phyloP scores from a whole-genome alignment of 2,888 invertebrate genomes.

The Thecophora atra region DNA sequence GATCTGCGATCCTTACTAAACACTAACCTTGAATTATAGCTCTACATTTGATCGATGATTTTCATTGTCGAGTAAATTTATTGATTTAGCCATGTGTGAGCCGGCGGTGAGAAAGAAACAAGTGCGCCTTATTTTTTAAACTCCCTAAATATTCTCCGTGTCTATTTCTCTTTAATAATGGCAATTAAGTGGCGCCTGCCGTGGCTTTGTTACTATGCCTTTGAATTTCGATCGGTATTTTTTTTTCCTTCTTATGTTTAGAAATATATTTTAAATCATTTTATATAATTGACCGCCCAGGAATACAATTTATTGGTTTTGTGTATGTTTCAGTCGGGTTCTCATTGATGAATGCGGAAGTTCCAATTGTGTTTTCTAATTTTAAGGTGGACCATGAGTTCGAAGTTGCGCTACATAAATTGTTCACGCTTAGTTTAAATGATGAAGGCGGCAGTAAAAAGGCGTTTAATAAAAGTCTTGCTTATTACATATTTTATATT shows the following conservation, averaged over 20 bases:
- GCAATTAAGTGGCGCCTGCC: constrained; percentile 48
- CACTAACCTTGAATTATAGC: too few species aligned
- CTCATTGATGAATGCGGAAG: constrained; percentile 8
- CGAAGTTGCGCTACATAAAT: constrained; percentile 34
- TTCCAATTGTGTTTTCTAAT: neutral
- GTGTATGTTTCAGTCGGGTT: neutral
- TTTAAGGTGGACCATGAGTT: constrained; percentile 24
- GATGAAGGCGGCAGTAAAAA: neutral
- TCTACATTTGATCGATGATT: constrained; percentile 12
- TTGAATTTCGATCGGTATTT: neutral
- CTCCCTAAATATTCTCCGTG: constrained; percentile 37
- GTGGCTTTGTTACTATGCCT: constrained; percentile 21
- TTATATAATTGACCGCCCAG: constrained; percentile 41
- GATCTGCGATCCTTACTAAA: neutral
- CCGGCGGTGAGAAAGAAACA: neutral
- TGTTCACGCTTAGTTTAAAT: constrained; percentile 18
- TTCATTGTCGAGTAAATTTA: constrained; percentile 18
- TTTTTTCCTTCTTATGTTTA: constrained; percentile 1
- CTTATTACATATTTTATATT: constrained; percentile 25
- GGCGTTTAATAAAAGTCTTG: constrained; percentile 17
- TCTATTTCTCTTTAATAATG: constrained; percentile 11
- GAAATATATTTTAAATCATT: constrained; percentile 42
- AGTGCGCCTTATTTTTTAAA: constrained; percentile 26
- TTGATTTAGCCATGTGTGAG: neutral
- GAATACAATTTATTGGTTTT: constrained; percentile 36